Conservation (phyloP, 2,113 vertebrate genomes). For the Copsychus sechellarum region DNA sequence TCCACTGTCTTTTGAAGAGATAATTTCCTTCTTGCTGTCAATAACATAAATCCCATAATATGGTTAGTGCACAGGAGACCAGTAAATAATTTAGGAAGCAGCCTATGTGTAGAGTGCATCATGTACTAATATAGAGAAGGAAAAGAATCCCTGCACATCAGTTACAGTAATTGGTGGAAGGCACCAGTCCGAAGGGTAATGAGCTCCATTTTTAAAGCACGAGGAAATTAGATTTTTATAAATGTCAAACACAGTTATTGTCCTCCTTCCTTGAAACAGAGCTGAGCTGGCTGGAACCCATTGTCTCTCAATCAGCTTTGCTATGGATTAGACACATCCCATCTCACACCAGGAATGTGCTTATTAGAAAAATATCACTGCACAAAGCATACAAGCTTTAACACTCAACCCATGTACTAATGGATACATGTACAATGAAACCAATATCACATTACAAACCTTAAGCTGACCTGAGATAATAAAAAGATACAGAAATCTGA, state of each 20-base stretch:
- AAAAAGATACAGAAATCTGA: background rate
- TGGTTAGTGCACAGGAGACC: background rate
- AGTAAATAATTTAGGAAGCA: conserved; percentile 62
- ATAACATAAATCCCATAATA: background rate
- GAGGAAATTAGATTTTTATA: conserved; percentile 74
- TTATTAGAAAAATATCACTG: conserved; percentile 61
- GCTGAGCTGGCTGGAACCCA: conserved; percentile 69
- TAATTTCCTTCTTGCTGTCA: conserved; percentile 17
- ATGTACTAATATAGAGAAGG: conserved; percentile 29
- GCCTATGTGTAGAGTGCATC: conserved; percentile 16
- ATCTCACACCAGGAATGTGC: conserved; percentile 74
- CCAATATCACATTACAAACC: background rate
- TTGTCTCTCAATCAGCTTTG: conserved; percentile 75
- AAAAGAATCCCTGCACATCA: background rate
- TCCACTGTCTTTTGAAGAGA: background rate
- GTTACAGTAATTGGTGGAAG: conserved; percentile 51
- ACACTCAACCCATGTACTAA: conserved; percentile 41
- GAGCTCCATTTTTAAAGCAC: conserved; percentile 66
- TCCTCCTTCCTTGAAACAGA: conserved; percentile 71
- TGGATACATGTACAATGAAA: conserved; percentile 37
- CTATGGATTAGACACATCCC: conserved; percentile 73
- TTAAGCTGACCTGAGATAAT: conserved; percentile 30
- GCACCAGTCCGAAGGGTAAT: conserved; percentile 42
- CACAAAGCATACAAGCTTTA: conserved; percentile 63
- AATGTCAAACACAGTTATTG: conserved; percentile 75